Evolutionary conservation across 2,113 vertebrate species (phyloP), one percentile per base, ranked within the genome.

Genomic region (Triplophysa dalaica): DNA sequence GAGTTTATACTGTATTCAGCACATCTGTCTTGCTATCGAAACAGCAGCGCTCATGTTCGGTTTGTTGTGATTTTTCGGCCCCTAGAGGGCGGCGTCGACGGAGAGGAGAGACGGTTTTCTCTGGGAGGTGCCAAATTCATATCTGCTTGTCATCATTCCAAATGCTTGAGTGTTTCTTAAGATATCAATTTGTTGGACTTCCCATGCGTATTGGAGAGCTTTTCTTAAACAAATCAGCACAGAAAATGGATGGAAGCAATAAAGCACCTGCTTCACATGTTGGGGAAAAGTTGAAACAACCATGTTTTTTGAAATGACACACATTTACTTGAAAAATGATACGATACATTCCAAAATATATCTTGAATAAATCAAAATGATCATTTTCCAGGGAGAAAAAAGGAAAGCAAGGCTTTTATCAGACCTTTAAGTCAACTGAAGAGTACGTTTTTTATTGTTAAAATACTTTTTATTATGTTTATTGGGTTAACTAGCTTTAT

Each of bases 121-220:
- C 11, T 58, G 50, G 48, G 14, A 52, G 16, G 45, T 70, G 45
- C 45, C 21, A 70, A 52, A 70, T 52, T 70, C 24, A 70, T 70
- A 70, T 70, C 67, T 70, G 22, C 67, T 70, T 70, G 67, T 52
- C 22, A 70, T 70, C 67, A 70, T 17, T 70, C 22, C 45, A 17
- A 24, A 22, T 1, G 9, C 45, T 70, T 52, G 21, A 52, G 67
- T 29, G 45, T 43, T 52, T 48, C 67, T 29, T 52, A 70, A 26
- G 22, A 19, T 52, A 29, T 70, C 8, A 26, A 70, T 70, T 70
- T 10, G 9, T 16, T 70, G 48, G 67, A 70, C 16, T 52, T 26
- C 68, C 16, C 45, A 19, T 52, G 68, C 52, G 68, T 19, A 29
- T 50, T n/a, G 50, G 22, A 22, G 26, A 52, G 24, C 45, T 70